A percentile compares a stretch with the other conserved stretches of the same genome.
Conservation (phyloP, 2,113 vertebrate species). For the Climacteris rufus region DNA sequence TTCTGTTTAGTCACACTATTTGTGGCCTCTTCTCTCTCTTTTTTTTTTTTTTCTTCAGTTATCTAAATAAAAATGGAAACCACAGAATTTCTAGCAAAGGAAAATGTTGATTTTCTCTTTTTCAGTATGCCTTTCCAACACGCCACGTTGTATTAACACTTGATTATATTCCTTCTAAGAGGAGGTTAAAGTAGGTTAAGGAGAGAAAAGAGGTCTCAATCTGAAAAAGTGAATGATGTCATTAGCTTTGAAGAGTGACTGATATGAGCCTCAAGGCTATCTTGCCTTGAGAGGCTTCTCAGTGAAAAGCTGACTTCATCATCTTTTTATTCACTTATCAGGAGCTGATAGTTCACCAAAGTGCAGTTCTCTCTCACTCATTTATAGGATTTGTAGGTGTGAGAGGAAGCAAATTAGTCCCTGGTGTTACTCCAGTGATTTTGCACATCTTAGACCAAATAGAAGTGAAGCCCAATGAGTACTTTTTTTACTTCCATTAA, state of each 20-base stretch:
- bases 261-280: not conserved
- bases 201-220: not conserved
- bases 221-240: not conserved
- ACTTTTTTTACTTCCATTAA: not conserved
- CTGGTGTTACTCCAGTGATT: not conserved
- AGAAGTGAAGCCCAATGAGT: fast-evolving
- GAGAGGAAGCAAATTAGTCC: not conserved
- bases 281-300: not conserved
- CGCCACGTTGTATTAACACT: not conserved
- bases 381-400: not conserved
- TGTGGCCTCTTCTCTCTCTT: not conserved
- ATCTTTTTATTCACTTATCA: not conserved
- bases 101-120: not conserved
- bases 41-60: not conserved
- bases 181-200: conserved; percentile 6
- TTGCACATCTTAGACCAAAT: not conserved
- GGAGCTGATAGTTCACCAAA: not conserved
- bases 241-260: not conserved
- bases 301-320: not conserved
- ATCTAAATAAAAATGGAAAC: not conserved
- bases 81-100: not conserved
- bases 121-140: not conserved
- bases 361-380: not conserved
- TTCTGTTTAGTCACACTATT: not conserved
- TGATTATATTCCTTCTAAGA: not conserved